A percentile compares a stretch with the other conserved stretches of the same genome.
These are phyloP conservation scores for Discoglossus pictus DNA, from an alignment of 2,797 vertebrate genomes.

Conservation along the genomic window DNA sequence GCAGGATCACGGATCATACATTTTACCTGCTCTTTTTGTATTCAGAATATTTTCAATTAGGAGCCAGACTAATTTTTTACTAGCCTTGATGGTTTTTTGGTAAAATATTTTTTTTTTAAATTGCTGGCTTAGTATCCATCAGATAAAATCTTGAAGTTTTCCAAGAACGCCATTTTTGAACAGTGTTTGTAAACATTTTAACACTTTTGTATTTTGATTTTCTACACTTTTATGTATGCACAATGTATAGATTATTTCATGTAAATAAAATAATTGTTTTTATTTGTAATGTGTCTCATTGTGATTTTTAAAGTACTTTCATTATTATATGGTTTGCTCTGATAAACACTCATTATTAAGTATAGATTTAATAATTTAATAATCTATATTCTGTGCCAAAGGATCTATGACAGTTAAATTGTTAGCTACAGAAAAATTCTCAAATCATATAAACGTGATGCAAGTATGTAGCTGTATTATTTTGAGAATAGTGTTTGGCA, in stretches of 20 bases:
- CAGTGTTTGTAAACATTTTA: constrained; percentile 81
- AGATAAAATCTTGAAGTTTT: constrained; percentile 70
- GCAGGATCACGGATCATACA: constrained; percentile 54
- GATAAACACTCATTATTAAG: no score
- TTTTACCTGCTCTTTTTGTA: constrained; percentile 53
- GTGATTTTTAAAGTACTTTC: constrained; percentile 35
- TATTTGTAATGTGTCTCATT: constrained; percentile 62
- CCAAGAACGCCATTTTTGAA: constrained; percentile 74
- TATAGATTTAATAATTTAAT: no score
- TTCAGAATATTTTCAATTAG: constrained; percentile 61
- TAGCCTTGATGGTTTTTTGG: constrained; percentile 74
- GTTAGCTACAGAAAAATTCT: no score
- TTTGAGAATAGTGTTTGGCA: no score
- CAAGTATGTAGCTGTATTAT: no score
- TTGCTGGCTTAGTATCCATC: constrained; percentile 68
- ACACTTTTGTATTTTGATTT: constrained; percentile 82
- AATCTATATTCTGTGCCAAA: no score
- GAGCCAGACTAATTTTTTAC: constrained; percentile 74
- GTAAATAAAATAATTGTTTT: constrained; percentile 79
- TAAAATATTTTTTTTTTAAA: constrained; percentile 71
- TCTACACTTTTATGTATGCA: constrained; percentile 82
- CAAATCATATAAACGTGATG: no score
- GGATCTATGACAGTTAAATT: no score
- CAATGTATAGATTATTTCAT: constrained; percentile 75
- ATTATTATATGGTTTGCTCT: no score